Conservation (phyloP, 2,113 vertebrate genomes). For the Caracal caracal region DNA sequence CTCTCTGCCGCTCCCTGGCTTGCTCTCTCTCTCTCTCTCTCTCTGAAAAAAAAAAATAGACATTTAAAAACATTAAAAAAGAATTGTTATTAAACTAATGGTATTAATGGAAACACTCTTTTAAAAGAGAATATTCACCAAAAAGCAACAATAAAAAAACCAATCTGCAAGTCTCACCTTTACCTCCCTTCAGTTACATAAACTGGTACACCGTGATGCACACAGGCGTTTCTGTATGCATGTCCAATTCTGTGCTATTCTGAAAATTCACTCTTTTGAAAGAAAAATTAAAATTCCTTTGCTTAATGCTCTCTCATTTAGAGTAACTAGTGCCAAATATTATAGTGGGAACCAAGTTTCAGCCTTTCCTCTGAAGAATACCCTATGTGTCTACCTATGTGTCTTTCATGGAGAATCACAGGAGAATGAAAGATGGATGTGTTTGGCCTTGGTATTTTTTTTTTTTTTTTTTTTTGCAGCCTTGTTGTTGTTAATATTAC, state of each 20-base stretch:
- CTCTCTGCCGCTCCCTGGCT: too few relatives aligned
- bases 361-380: neutral
- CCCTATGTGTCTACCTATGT: neutral
- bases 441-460: neutral
- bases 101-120: conserved; percentile 3
- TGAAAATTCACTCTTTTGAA: neutral
- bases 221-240: neutral
- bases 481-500: neutral
- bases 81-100: conserved; percentile 40
- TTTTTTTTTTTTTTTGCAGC: too few relatives aligned
- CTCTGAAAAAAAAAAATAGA: too few relatives aligned
- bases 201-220: neutral
- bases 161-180: neutral
- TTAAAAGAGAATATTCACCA: conserved; percentile 20
- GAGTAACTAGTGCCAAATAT: neutral
- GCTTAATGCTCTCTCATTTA: neutral
- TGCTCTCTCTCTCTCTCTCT: too few relatives aligned
- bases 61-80: neutral
- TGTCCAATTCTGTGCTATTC: neutral
- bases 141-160: neutral
- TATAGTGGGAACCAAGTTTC: neutral
- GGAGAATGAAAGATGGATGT: neutral
- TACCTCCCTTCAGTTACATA: neutral
- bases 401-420: neutral
- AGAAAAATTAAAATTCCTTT: neutral